Evolutionary conservation across 2,113 vertebrate species (phyloP), one percentile per base, ranked within the genome.

Genomic region (Butorides virescens): DNA sequence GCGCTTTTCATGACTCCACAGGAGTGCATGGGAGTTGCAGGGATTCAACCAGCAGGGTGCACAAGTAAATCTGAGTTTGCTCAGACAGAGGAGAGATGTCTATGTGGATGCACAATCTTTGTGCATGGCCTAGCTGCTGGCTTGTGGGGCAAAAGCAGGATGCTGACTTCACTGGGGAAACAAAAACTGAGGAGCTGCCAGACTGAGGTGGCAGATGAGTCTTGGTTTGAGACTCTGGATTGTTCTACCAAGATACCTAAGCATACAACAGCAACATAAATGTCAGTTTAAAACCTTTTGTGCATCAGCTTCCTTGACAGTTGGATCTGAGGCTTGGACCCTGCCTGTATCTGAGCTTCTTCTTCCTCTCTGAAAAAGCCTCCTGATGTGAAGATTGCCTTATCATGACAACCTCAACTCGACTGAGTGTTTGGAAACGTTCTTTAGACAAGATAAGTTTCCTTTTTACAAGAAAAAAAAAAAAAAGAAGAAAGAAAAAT

Each of bases 381-480:
- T 94, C 55, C 89, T 94, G 96, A 97, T 97, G 74, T 80, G 80
- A 85, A 95, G 96, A 95, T 96, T 97, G 94, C 39, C 88, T 97
- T 97, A 96, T 97, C 95, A 68, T 58, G 72, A 88, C 95, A 96
- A 70, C 83, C 63, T 73, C 84, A 84, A 91, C 76, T 95, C 15
- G 27, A 74, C 77, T 59, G 32, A 84, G 88, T 63, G 61, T 92
- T 95, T 92, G 75, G 91, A 91, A 92, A 80, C 3, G 0, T 93
- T 88, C 61, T 93, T 92, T 67, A 88, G 81, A 78, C 32, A 13
- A 90, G 86, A 94, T 86, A 93, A 87, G 72, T 96, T 97, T 96
- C 95, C 84, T 72, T 93, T 89, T 52, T 56, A 22, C 34, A 65
- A 65, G 6, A 36, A 70, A 37, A 29, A 82, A 74, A 82, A 74